These are phyloP conservation scores for Porites divaricata DNA, from an alignment of 92 coral and sea anemone species.

Conservation along the genomic window DNA sequence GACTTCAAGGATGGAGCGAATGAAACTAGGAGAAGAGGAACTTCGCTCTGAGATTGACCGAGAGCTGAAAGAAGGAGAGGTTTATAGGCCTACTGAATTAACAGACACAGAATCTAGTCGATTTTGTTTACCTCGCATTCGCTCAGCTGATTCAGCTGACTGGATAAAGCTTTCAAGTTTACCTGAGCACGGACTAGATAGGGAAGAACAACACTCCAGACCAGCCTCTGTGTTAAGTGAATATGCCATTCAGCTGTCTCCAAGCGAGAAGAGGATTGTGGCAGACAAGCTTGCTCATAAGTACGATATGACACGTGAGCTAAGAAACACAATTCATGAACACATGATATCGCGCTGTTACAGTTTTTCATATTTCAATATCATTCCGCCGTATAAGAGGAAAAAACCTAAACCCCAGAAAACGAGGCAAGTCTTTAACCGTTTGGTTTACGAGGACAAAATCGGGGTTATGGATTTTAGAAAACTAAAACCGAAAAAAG, in stretches of 20 bases:
- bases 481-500: constrained; percentile 40
- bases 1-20: constrained; percentile 71
- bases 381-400: constrained; percentile 91
- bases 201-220: constrained; percentile 44
- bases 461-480: constrained; percentile 73
- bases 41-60: constrained; percentile 76
- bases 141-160: constrained; percentile 23
- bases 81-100: neutral
- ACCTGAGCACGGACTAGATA: constrained; percentile 28
- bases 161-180: constrained; percentile 31
- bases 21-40: constrained; percentile 78
- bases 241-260: constrained; percentile 31
- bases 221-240: constrained; percentile 61
- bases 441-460: constrained; percentile 87
- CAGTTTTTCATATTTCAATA: constrained; percentile 79
- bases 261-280: constrained; percentile 69
- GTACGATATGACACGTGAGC: constrained; percentile 90
- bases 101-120: neutral
- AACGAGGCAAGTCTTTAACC: constrained; percentile 75
- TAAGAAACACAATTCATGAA: constrained; percentile 82
- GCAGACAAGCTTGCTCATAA: constrained; percentile 86
- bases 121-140: constrained; percentile 24
- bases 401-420: constrained; percentile 76
- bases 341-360: constrained; percentile 94
- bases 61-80: neutral